Evolutionary conservation across 2,113 vertebrate species (phyloP).

Genomic region (Macaca nemestrina): DNA sequence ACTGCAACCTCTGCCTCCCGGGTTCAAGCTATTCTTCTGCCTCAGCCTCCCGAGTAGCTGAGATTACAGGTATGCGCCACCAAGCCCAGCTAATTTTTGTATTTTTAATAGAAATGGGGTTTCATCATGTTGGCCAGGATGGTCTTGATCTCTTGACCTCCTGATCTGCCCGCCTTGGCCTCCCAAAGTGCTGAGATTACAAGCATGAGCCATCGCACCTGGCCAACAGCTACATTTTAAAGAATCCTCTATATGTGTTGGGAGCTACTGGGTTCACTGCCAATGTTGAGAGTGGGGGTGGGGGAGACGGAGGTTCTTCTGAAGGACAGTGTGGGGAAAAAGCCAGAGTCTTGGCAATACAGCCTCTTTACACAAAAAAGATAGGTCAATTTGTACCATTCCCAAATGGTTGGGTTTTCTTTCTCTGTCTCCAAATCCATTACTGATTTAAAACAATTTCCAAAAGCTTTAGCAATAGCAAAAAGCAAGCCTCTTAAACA

Average conservation of each 20-base stretch:
- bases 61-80: too few species aligned
- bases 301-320: background rate
- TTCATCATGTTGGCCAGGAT: too few species aligned
- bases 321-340: background rate
- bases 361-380: background rate
- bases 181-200: too few species aligned
- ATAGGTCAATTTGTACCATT: background rate
- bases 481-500: constrained; percentile 21
- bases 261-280: background rate
- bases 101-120: too few species aligned
- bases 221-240: background rate
- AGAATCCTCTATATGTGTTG: background rate
- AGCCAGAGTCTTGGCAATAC: background rate
- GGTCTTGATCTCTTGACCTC: too few species aligned
- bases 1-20: too few species aligned
- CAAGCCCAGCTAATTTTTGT: too few species aligned
- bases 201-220: too few species aligned
- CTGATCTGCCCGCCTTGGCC: too few species aligned
- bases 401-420: background rate
- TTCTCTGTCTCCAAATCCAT: constrained; percentile 23
- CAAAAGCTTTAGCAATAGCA: background rate
- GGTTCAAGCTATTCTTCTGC: too few species aligned
- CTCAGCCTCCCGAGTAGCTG: too few species aligned
- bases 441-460: background rate
- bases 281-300: background rate